Evolutionary conservation across 2,888 invertebrate genomes (phyloP).

Genomic region (Sympetrum striolatum): DNA sequence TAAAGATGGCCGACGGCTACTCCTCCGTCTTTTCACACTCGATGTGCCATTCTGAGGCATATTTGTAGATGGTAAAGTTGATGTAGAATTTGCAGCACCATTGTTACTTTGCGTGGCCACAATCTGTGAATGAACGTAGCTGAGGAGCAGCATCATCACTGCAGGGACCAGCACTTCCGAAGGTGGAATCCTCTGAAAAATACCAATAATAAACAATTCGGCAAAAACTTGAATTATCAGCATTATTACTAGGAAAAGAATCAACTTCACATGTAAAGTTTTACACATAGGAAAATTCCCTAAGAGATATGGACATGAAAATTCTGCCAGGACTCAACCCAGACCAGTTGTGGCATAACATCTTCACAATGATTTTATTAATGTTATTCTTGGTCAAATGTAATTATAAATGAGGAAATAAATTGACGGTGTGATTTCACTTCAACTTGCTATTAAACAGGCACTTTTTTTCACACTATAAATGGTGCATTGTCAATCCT

Average conservation of each 20-base stretch:
- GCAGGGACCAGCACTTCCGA: conserved; percentile 77
- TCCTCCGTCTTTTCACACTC: background rate
- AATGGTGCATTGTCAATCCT: too few relatives aligned
- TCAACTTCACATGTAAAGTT: conserved; percentile 49
- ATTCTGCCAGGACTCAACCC: too few relatives aligned
- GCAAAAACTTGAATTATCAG: too few relatives aligned
- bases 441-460: too few relatives aligned
- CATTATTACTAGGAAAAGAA: too few relatives aligned
- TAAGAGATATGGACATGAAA: too few relatives aligned
- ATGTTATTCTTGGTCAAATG: too few relatives aligned
- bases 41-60: background rate
- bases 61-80: background rate
- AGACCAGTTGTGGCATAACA: too few relatives aligned
- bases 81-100: background rate
- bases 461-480: too few relatives aligned
- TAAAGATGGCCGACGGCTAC: background rate
- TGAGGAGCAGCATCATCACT: conserved; percentile 75
- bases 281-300: background rate
- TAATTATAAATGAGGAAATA: too few relatives aligned
- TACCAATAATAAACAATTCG: conserved; percentile 5
- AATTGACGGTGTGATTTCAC: too few relatives aligned
- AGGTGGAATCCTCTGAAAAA: conserved; percentile 65
- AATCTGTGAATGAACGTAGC: conserved; percentile 82
- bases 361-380: too few relatives aligned
- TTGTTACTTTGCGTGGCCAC: conserved; percentile 66